Conservation (phyloP, 2,113 vertebrate genomes). For the Ptilorrhoa leucosticta region DNA sequence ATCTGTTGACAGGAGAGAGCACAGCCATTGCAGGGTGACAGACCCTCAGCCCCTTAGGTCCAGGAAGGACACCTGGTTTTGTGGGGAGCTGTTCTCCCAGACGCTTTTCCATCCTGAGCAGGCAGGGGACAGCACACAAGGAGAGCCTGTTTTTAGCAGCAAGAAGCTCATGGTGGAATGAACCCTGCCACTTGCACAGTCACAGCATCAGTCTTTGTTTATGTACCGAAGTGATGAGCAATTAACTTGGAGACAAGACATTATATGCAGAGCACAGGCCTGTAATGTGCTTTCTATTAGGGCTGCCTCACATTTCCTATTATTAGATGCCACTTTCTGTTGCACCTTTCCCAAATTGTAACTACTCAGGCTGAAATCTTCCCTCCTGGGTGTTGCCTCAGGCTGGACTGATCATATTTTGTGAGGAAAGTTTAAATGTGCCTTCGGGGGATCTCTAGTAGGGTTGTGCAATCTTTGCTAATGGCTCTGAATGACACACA, state of each 20-base stretch:
- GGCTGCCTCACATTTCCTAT: not conserved
- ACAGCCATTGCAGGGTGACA: not conserved
- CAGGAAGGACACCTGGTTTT: not conserved
- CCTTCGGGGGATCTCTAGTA: not conserved
- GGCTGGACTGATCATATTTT: conserved; percentile 9
- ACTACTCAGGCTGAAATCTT: not conserved
- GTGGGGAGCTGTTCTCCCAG: not conserved
- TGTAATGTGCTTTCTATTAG: not conserved
- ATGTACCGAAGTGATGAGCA: conserved; percentile 19
- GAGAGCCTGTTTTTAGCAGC: not conserved
- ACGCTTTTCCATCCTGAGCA: rapidly evolving
- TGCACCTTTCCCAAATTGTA: not conserved
- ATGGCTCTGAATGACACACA: not conserved
- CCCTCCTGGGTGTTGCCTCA: not conserved
- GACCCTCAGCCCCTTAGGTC: not conserved
- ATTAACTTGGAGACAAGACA: conserved; percentile 24
- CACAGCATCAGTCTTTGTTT: conserved; percentile 46
- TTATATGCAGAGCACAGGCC: conserved; percentile 20
- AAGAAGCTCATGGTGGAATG: not conserved
- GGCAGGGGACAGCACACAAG: not conserved
- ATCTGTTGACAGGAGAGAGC: not conserved
- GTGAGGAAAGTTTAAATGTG: not conserved
- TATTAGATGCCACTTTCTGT: conserved; percentile 2
- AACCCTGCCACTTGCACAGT: conserved; percentile 9
- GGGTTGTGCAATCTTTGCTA: conserved; percentile 4